A percentile compares a stretch with the other conserved stretches of the same genome.
phyloP scores from a whole-genome alignment of 1,140 invertebrate species.

The Papilio polyxenes region DNA sequence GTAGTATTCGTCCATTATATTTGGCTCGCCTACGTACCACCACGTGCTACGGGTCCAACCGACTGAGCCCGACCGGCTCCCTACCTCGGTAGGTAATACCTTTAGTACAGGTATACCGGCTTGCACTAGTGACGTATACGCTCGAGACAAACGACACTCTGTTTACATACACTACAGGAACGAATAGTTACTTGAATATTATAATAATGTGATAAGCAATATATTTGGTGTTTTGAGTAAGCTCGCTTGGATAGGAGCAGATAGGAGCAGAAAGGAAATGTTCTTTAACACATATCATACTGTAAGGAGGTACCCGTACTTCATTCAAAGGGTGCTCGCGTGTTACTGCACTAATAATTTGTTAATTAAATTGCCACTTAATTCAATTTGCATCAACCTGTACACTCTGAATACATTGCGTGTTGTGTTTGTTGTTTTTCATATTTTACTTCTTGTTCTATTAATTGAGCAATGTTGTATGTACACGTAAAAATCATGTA shows the following conservation, averaged over 20 bases:
- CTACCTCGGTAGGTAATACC: too few species aligned
- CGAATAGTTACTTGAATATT: neutral
- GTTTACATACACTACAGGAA: too few species aligned
- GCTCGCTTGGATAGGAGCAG: neutral
- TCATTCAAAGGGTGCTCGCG: slow-evolving; percentile 7
- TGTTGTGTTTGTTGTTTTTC: neutral
- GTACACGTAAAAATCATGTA: too few species aligned
- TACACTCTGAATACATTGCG: neutral
- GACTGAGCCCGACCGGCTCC: too few species aligned
- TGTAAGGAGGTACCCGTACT: neutral
- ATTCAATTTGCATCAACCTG: slow-evolving; percentile 26
- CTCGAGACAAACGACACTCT: too few species aligned
- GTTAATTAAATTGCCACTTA: slow-evolving; percentile 28
- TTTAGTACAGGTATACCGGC: too few species aligned
- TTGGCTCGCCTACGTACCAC: too few species aligned
- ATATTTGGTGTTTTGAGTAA: neutral
- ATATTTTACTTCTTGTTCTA: neutral
- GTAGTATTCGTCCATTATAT: too few species aligned
- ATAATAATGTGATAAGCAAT: neutral
- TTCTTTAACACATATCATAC: too few species aligned
- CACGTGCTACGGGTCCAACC: too few species aligned
- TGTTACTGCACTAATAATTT: neutral
- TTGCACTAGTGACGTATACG: too few species aligned
- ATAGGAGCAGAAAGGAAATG: too few species aligned
- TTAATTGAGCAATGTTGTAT: neutral